Conservation (phyloP, 2,113 vertebrate genomes). For the Amphilophus citrinellus region DNA sequence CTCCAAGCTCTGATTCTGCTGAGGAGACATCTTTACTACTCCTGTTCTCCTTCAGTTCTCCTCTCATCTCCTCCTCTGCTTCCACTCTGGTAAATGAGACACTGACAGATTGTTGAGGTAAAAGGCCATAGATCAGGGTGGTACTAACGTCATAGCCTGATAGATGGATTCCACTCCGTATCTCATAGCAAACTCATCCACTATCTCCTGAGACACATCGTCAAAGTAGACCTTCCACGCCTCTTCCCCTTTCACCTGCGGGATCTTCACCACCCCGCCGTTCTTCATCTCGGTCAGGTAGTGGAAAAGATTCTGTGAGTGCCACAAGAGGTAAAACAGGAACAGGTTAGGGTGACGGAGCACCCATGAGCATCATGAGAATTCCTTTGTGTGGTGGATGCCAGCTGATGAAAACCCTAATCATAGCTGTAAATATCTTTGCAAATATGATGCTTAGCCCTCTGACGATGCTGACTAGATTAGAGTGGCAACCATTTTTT, state of each 20-base stretch:
- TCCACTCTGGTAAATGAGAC: constrained; percentile 62
- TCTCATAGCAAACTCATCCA: constrained; percentile 98
- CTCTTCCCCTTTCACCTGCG: constrained; percentile 93
- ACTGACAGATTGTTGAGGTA: constrained; percentile 68
- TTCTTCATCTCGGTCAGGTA: constrained; percentile 94
- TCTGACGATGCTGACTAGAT: neutral
- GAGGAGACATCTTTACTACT: constrained; percentile 72
- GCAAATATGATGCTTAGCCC: neutral
- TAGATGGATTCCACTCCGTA: constrained; percentile 98
- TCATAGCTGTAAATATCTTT: neutral
- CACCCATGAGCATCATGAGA: constrained; percentile 10
- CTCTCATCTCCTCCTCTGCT: constrained; percentile 44
- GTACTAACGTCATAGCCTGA: constrained; percentile 97
- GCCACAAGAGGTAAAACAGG: constrained; percentile 36
- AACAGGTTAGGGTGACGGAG: constrained; percentile 24
- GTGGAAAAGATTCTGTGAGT: constrained; percentile 93
- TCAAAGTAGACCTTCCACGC: constrained; percentile 99
- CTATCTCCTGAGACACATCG: constrained; percentile 95
- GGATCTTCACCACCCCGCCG: constrained; percentile 91
- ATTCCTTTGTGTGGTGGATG: neutral
- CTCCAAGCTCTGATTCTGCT: constrained; percentile 67
- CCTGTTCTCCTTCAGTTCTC: constrained; percentile 30
- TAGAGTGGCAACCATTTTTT: neutral
- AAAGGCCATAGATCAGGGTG: constrained; percentile 75
- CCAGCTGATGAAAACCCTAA: constrained; percentile 4